Base-by-base conservation (phyloP, 2,113 vertebrate genomes). In the Ornithorhynchus anatinus region DNA sequence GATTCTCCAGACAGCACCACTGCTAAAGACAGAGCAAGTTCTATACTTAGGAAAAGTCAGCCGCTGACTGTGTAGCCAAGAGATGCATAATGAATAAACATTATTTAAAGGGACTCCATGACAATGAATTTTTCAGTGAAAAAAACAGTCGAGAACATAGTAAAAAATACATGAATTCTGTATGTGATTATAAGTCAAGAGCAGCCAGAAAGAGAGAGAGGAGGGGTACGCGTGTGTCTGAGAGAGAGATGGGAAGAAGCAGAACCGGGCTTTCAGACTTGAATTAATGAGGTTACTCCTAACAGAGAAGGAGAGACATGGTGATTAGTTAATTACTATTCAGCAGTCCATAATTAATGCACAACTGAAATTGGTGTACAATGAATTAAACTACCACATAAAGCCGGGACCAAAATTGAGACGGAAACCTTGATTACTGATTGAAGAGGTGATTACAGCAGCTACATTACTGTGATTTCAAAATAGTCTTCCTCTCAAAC, bases 151-250 rank as follows among this genome's bases (percentile, higher is more conserved):
- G 69, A 90, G 77, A 87, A 88, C 80, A 80, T 90, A 91, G 88
- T 94, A 73, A 91, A 94, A 94, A 94, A 92, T 93, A 91, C 81
- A 92, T 92, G 93, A 92, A 78, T 88, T 91, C 91, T 80, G 66
- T 90, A 89, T 89, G 87, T 92, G 88, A 90, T 90, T 92, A 63
- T 91, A 91, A 92, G 89, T 91, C 87, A 91, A 89, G 84, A 87
- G 74, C 69, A 83, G 83, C 57, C 57, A 69, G 70, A 88, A 79
- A 83, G 53, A 72, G 69, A 40, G 22, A 58, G 83, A 68, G 72
- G 77, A 12, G 6, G 59, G 32, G 80, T 72, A 81, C n/a, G n/a
- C n/a, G n/a, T n/a, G n/a, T n/a, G n/a, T n/a, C n/a, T n/a, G n/a
- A n/a, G n/a, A n/a, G 52, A 80, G 37, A 69, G 68, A 70, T 70